These are phyloP conservation scores for Nothoprocta pentlandii DNA, from an alignment of 2,113 vertebrate genomes.

Conservation along the genomic window DNA sequence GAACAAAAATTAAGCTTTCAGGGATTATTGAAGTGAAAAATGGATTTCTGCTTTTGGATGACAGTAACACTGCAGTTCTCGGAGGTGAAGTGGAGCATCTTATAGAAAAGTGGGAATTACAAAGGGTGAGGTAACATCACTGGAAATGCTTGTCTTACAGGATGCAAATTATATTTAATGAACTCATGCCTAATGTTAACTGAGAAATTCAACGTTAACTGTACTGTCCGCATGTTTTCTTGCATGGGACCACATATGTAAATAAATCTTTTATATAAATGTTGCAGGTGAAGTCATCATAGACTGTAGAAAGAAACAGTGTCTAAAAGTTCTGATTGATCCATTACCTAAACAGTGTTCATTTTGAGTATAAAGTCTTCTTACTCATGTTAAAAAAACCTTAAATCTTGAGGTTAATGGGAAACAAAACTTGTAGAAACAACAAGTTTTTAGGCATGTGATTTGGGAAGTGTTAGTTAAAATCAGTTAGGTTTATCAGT, in stretches of 20 bases:
- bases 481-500: background rate
- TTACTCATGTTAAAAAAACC: background rate
- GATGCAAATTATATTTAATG: background rate
- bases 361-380: background rate
- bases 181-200: background rate
- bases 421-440: accelerated
- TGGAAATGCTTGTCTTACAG: conserved; percentile 43
- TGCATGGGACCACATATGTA: background rate
- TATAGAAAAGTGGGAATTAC: conserved; percentile 97
- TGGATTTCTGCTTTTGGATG: conserved; percentile 92
- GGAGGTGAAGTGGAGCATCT: conserved; percentile 97
- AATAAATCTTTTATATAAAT: background rate
- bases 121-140: conserved; percentile 89
- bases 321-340: background rate
- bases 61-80: conserved; percentile 90
- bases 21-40: conserved; percentile 91
- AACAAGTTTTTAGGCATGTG: accelerated
- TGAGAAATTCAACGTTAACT: background rate
- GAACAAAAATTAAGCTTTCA: conserved; percentile 95
- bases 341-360: background rate
- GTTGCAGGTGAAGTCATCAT: background rate
- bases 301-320: background rate
- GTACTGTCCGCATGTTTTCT: background rate
- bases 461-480: background rate
- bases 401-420: background rate